Base-by-base conservation (phyloP, 2,888 invertebrate genomes). In the Dolichomitus sp. region DNA sequence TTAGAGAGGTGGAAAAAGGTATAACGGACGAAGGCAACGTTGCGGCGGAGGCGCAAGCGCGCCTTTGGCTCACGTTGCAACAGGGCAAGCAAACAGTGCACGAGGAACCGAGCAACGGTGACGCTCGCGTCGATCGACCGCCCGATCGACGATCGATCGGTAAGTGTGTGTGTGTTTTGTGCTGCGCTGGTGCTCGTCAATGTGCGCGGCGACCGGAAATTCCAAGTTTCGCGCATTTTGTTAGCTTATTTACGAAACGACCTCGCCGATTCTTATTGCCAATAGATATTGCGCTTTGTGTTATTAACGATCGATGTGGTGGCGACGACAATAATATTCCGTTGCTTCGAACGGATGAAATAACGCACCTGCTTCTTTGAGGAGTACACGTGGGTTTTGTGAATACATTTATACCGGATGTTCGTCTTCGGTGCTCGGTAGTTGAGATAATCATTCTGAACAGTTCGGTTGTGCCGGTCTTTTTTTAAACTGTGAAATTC, bases 91-190 rank as follows among this genome's bases (percentile, higher is more conserved):
- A 73, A 54, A 50, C 78, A 83, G 82, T 83, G 76, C 79, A 66
- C 76, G 76, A 83, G 70, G 66, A 83, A 76, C 83, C 83, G 83
- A 66, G 83, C 80, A 80, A 68, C 80, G 68, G 69, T 68, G 76
- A 80, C 83, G 83, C 81, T 72, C 80, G 77, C 82, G 79, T 70
- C 79, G 82, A 78, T 82, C 81, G 83, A 66, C 59, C 70, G 61
- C 57, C 17, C 76, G 83, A 83, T 83, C 82, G 80, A 66, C 72
- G 72, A 79, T 65, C 83, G 76, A 83, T 83, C 83, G 83, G 54
- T 72, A 19, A 33, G 23, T 23, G 27, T 27, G 52, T 52, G 52
- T 52, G 52, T 19, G 30, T 57, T 23, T 57, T 30, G 37, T 57
- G 57, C 6, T 59, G n/a, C 30, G 14, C 14, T 45, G 48, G 48